phyloP scores from a whole-genome alignment of 92 coral and sea anemone genomes.

The Nematostella vectensis region DNA sequence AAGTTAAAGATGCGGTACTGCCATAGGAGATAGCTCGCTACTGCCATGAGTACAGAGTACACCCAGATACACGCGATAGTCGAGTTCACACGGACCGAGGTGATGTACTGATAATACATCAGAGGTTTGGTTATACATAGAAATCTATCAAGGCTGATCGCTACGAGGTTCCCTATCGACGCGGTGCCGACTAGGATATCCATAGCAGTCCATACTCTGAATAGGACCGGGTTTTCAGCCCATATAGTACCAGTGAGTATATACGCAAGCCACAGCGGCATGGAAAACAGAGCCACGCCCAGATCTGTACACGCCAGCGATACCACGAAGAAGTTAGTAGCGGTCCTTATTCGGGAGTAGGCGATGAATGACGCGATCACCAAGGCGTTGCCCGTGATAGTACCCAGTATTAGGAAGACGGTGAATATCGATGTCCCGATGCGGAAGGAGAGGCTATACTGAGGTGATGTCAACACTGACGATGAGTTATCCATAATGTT shows the following conservation, averaged over 20 bases:
- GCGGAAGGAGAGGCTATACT: no score
- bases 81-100: constrained; percentile 21
- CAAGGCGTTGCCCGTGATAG: constrained; percentile 48
- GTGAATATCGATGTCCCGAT: constrained; percentile 40
- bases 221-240: constrained; percentile 22
- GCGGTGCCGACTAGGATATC: constrained; percentile 81
- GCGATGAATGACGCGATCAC: constrained; percentile 54
- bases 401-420: constrained; percentile 41
- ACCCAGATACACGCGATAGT: constrained; percentile 52
- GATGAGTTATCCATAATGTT: no score
- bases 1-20: constrained; percentile 44
- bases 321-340: constrained; percentile 62
- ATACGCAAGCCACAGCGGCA: constrained; percentile 69
- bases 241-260: constrained; percentile 61
- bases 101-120: constrained; percentile 41
- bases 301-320: constrained; percentile 73
- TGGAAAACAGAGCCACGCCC: constrained; percentile 65
- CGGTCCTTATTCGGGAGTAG: constrained; percentile 39
- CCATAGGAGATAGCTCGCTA: constrained; percentile 43
- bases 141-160: constrained; percentile 75
- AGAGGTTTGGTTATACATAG: constrained; percentile 51
- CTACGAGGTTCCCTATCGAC: constrained; percentile 67
- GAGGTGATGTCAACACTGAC: no score
- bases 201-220: constrained; percentile 59
- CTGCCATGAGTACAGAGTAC: constrained; percentile 51